A percentile compares a stretch with the other conserved stretches of the same genome.
These are phyloP conservation scores for Cheilosia soror DNA, from an alignment of 2,888 invertebrate genomes.

Conservation along the genomic window DNA sequence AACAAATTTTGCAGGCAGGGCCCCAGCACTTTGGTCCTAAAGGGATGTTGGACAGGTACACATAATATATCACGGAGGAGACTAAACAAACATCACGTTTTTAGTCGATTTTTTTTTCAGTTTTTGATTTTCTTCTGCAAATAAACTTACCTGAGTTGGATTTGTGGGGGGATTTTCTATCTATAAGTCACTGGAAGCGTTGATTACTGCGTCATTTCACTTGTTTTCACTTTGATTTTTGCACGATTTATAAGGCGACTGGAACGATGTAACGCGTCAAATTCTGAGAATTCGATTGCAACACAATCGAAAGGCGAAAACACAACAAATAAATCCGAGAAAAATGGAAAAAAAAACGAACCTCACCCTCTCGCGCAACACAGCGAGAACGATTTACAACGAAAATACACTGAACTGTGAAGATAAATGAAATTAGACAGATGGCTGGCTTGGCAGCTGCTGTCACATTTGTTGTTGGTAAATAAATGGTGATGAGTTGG, in stretches of 20 bases:
- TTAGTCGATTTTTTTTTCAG: slow-evolving; percentile 40
- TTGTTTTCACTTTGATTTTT: slow-evolving; percentile 10
- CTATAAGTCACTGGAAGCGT: slow-evolving; percentile 18
- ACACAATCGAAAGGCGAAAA: slow-evolving; percentile 28
- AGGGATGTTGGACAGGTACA: slow-evolving; percentile 1
- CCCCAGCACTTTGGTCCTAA: slow-evolving; percentile 11
- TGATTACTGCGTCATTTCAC: slow-evolving; percentile 67
- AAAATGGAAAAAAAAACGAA: slow-evolving; percentile 45
- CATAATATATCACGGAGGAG: slow-evolving; percentile 38
- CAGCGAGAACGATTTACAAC: slow-evolving; percentile 50
- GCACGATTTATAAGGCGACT: neutral
- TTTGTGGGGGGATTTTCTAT: slow-evolving; percentile 25
- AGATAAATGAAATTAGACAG: slow-evolving; percentile 47
- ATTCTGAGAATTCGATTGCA: slow-evolving; percentile 34
- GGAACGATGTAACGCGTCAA: slow-evolving; percentile 17
- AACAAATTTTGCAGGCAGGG: slow-evolving; percentile 39
- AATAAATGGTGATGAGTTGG: slow-evolving; percentile 4
- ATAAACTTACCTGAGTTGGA: slow-evolving; percentile 41
- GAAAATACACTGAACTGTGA: slow-evolving; percentile 63
- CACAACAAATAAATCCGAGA: slow-evolving; percentile 59
- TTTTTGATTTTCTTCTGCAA: neutral
- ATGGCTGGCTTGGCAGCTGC: slow-evolving; percentile 69
- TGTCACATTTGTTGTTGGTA: slow-evolving; percentile 56
- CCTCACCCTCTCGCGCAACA: slow-evolving; percentile 55
- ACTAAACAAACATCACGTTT: slow-evolving; percentile 58